Evolutionary conservation across 2,888 invertebrate species (phyloP), one percentile per base, ranked within the genome.

Genomic region (Acrobasis suavella): DNA sequence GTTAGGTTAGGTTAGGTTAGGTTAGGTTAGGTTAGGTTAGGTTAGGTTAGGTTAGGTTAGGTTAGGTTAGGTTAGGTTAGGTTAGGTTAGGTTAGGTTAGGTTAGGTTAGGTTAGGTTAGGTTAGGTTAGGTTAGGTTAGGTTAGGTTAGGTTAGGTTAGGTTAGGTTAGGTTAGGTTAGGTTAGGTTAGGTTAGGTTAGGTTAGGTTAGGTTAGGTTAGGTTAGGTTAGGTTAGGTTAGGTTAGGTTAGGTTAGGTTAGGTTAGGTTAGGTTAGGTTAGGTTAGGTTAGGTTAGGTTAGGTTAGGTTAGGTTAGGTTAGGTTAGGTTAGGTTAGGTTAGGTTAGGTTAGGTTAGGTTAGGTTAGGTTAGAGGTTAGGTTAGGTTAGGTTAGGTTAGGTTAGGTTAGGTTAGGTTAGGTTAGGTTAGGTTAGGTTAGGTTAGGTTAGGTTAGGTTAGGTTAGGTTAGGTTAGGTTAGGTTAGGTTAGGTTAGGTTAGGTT

Each of bases 301-400:
- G 52, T 52, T 52, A 52, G 52, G 52, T 52, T 59, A 50, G 59
- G 59, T 50, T 49, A 59, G 59, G 50, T 50, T 50, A 60, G 60
- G 60, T 60, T 60, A 60, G 60, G 62, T 56, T 56, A 62, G 62
- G 62, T 56, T 56, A 62, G 62, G 62, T 56, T 56, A 62, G 62
- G 62, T 56, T 56, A 62, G 62, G 62, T 56, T 56, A 62, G 62
- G 62, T 56, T 56, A 62, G 56, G 56, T 42, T 42, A 39, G 52
- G 52, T 56, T 56, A 38, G 56, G 56, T 42, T 56, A 39, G 38
- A n/a, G n/a, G 38, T 38, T 56, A 39, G 38, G 61, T 55, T 55
- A 61, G 61, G 61, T 55, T 55, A 61, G 61, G 61, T 55, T 55
- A 61, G 61, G 61, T 50, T 50, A 50, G 50, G 50, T 55, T 55